Base-by-base conservation (phyloP, 2,888 invertebrate species). In the Belgica antarctica region DNA sequence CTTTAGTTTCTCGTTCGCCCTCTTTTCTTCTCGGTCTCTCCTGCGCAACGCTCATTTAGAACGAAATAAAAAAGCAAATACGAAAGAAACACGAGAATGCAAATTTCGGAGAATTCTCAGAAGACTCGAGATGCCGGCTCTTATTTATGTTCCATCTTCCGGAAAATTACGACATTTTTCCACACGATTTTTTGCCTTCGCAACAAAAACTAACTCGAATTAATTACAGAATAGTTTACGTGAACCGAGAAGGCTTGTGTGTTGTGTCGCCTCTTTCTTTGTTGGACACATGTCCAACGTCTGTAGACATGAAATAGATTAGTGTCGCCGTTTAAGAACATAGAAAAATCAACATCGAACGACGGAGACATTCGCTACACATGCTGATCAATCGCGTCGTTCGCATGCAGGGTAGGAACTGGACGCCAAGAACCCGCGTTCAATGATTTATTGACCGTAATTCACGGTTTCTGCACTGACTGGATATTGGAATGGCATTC, bases 221-320 rank as follows among this genome's bases (percentile, higher is more conserved):
- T 57, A 17, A 57, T 57, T 57, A 17, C 19, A 5, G 24, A 57
- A 57, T 46, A 17, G 57, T n/a, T 57, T 7, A 46, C 17, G 5
- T 46, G 46, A 46, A n/a, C n/a, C n/a, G n/a, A n/a, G n/a, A 47
- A 47, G 7, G 10, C n/a, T 47, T 7, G 17, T 57, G 19, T 22
- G 24, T 19, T 7, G 3, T 57, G 46, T 10, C 46, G 46, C 4
- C 46, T 46, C 46, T 15, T 46, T 8, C 12, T n/a, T n/a, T 5
- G 62, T 65, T 66, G 66, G 66, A 47, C 27, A 66, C 19, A 19
- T 66, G 47, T 66, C 27, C 47, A 41, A 15, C 46, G 66, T 66
- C 47, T 28, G n/a, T n/a, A 66, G 66, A 66, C 66, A 66, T 66
- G 2, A 28, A 66, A 66, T 66, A 66, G 27, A 66, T 66, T 66